Evolutionary conservation across 1,140 invertebrate species (phyloP).

Genomic region (Drosophila sulfurigaster): DNA sequence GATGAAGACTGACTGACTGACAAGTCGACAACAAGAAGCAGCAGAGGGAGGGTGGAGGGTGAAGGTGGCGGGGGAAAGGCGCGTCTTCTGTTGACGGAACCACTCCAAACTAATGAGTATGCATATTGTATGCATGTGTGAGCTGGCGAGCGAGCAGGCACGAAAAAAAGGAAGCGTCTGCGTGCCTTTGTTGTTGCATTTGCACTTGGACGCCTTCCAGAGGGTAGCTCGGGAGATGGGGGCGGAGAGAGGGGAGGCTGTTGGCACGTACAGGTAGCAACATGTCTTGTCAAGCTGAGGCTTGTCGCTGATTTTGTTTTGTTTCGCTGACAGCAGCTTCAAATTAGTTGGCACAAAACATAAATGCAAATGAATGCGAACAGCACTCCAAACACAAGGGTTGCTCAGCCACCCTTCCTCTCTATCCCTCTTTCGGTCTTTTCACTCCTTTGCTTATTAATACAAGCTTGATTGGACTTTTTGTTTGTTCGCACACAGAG

Average conservation of each 20-base stretch:
- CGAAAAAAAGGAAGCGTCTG: conserved; percentile 23
- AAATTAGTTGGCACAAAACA: conserved; percentile 83
- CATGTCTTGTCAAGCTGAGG: conserved; percentile 52
- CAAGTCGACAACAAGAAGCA: conserved; percentile 33
- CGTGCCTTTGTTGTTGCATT: conserved; percentile 48
- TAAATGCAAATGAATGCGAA: conserved; percentile 80
- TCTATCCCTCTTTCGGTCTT: background rate
- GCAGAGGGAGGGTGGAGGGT: background rate
- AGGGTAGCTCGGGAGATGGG: background rate
- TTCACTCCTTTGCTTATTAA: conserved; percentile 60
- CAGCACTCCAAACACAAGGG: conserved; percentile 27
- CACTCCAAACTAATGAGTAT: conserved; percentile 83
- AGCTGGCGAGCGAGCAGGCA: conserved; percentile 3
- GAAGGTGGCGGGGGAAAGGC: background rate
- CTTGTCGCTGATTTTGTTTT: conserved; percentile 79
- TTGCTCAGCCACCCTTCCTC: conserved; percentile 1
- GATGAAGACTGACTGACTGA: conserved; percentile 48
- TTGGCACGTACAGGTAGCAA: conserved; percentile 7
- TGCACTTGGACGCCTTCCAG: conserved; percentile 59
- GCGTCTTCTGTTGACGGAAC: conserved; percentile 78
- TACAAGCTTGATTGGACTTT: conserved; percentile 80
- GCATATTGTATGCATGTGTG: conserved; percentile 79
- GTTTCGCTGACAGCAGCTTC: conserved; percentile 62
- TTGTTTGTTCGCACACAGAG: conserved; percentile 59
- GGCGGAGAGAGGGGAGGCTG: background rate